phyloP scores from a whole-genome alignment of 2,113 vertebrate species.

The Eptesicus fuscus region DNA sequence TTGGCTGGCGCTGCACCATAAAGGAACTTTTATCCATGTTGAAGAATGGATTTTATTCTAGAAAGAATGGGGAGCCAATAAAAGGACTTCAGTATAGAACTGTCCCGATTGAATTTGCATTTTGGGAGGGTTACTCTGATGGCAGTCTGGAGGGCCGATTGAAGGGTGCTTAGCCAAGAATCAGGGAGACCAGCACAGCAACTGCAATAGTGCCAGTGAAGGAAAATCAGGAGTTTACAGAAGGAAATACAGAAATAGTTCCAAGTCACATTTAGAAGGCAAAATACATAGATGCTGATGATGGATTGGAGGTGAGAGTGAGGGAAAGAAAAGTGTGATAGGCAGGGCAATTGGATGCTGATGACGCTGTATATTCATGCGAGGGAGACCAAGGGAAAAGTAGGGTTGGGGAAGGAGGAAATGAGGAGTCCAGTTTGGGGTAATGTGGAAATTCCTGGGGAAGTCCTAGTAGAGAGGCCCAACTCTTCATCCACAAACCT shows the following conservation, averaged over 20 bases:
- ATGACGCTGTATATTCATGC: accelerated
- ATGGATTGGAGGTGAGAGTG: too few relatives aligned
- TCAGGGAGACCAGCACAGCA: background rate
- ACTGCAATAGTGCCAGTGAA: background rate
- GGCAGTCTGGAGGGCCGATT: background rate
- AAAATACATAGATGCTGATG: background rate
- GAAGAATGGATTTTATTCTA: conserved; percentile 1
- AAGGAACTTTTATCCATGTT: background rate
- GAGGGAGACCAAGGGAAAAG: background rate
- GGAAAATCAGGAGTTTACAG: background rate
- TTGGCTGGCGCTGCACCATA: background rate
- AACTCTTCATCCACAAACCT: background rate
- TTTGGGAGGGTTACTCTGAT: background rate
- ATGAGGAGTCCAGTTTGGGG: background rate
- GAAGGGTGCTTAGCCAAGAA: too few relatives aligned
- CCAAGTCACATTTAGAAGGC: background rate
- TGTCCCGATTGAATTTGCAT: background rate
- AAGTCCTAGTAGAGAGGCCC: background rate
- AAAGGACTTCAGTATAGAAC: background rate
- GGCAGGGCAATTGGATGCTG: background rate
- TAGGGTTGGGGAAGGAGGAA: background rate
- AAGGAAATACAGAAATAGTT: background rate
- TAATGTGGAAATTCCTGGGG: background rate
- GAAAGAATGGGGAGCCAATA: background rate
- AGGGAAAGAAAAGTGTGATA: background rate